Evolutionary conservation across 2,113 vertebrate genomes (phyloP), one percentile per base, ranked within the genome.

Genomic region (Tupaia tana): DNA sequence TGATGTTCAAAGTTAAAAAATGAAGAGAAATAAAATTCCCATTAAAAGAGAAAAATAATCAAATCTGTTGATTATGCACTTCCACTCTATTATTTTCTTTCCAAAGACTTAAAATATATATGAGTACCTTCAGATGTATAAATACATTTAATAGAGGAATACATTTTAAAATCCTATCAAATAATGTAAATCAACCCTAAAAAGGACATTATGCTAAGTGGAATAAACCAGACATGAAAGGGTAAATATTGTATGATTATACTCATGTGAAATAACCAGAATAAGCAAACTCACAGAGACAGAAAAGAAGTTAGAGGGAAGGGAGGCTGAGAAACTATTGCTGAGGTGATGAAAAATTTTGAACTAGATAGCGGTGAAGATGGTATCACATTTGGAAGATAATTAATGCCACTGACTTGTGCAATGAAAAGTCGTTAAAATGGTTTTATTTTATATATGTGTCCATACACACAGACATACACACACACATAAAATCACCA

Each of bases 41-140:
- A 71, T 86, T 52, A 89, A 83, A 88, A 70, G 19, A 93, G 69
- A 84, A 95, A 92, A 90, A n/a, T 10, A 59, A 27, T 59, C 61
- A 25, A 67, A 29, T 58, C 20, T 27, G 0, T 22, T 71, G 31
- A 80, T 9, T 86, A 59, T 15, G 5, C 1, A 31, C 6, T 13
- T 59, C 24, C 3, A 80, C n/a, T 73, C 31, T 71, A 63, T 56
- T 61, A 56, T 54, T n/a, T 89, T 14, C 16, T 70, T 95, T 87
- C 66, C 56, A 52, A 91, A 74, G 75, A 83, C 52, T 1, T 66
- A 7, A 80, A 80, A 78, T 19, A 61, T 29, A 12, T 3, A 12
- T 11, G 6, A 13, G 59, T 43, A 82, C 52, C 70, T 34, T 75
- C 31, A 77, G 34, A 78, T 58, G 25, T 31, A 59, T 12, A 9